Conservation (phyloP, 2,888 invertebrate genomes). For the Tenthredo mesomela region DNA sequence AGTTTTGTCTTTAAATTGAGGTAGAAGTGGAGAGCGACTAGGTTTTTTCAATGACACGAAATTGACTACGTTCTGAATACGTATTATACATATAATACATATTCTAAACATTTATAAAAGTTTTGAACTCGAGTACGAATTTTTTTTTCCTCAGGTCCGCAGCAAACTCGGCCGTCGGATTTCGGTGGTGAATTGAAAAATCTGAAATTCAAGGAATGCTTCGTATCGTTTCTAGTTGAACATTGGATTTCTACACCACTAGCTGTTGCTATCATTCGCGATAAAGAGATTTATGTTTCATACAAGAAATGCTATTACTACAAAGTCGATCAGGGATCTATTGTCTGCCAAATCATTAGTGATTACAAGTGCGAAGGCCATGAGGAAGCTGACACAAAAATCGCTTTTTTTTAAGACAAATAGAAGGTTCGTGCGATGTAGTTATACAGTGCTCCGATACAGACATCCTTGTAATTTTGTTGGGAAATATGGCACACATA, state of each 20-base stretch:
- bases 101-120: no score
- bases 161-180: slow-evolving; percentile 18
- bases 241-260: slow-evolving; percentile 49
- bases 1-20: no score
- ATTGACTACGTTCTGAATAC: no score
- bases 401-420: slow-evolving; percentile 51
- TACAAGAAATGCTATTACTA: neutral
- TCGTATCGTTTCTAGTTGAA: slow-evolving; percentile 53
- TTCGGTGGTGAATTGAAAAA: slow-evolving; percentile 51
- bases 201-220: slow-evolving; percentile 52
- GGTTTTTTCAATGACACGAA: no score
- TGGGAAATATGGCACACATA: neutral
- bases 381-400: slow-evolving; percentile 56
- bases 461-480: slow-evolving; percentile 21
- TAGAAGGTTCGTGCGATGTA: neutral
- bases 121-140: no score
- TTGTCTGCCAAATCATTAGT: neutral
- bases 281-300: no score
- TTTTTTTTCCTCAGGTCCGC: no score
- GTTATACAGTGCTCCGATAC: slow-evolving; percentile 21
- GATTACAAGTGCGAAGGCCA: slow-evolving; percentile 49
- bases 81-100: no score
- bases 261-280: slow-evolving; percentile 2
- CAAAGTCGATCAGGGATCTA: neutral
- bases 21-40: no score